These are phyloP conservation scores for Micrastur ruficollis DNA, from an alignment of 2,797 vertebrate genomes.

Conservation along the genomic window DNA sequence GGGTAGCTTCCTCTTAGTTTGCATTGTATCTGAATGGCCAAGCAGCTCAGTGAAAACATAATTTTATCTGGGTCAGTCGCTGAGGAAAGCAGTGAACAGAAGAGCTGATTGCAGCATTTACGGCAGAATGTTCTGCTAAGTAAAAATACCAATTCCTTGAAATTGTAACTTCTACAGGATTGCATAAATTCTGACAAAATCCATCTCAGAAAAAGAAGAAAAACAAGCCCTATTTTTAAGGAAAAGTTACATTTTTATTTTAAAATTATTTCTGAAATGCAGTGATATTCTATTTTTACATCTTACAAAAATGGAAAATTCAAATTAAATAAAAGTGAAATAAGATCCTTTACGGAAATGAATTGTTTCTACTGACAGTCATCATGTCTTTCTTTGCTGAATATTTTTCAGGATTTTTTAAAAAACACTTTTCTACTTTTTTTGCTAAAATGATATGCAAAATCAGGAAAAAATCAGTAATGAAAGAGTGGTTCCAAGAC, in stretches of 20 bases:
- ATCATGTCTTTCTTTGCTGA: neutral
- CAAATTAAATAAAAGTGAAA: neutral
- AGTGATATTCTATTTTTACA: neutral
- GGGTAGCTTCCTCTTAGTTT: neutral
- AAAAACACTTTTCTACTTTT: neutral
- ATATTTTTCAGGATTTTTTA: neutral
- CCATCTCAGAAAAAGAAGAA: neutral
- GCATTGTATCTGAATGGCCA: neutral
- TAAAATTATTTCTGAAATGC: neutral
- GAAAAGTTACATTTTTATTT: neutral
- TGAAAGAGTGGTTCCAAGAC: neutral
- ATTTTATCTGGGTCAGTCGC: neutral
- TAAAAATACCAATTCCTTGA: neutral
- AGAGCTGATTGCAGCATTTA: neutral
- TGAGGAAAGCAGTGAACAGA: neutral
- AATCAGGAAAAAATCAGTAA: neutral
- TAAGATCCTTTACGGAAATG: neutral
- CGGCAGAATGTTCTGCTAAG: neutral
- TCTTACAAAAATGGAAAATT: neutral
- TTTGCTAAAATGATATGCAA: neutral
- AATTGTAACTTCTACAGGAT: neutral
- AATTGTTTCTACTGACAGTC: neutral
- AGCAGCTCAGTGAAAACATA: neutral
- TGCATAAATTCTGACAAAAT: neutral
- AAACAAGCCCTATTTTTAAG: fast-evolving